These are phyloP conservation scores for Meghimatium bilineatum DNA, from an alignment of 2,888 invertebrate genomes.

Conservation along the genomic window DNA sequence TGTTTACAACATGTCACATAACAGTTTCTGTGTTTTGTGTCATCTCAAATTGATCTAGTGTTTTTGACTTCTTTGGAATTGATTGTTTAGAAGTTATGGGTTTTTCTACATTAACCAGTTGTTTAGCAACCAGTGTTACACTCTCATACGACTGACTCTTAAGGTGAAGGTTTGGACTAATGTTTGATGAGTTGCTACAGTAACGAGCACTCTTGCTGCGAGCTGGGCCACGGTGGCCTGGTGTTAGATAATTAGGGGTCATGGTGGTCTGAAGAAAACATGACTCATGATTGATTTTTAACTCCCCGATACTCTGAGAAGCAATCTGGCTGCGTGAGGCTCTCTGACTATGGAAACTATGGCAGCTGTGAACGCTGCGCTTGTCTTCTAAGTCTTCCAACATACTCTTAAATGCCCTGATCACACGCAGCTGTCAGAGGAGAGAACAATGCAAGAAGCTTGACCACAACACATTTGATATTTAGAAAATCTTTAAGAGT, in stretches of 20 bases:
- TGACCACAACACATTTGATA: neutral
- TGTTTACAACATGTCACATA: slow-evolving; percentile 53
- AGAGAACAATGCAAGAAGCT: slow-evolving; percentile 29
- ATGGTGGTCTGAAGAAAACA: slow-evolving; percentile 63
- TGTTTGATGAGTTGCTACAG: slow-evolving; percentile 30
- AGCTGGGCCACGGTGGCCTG: slow-evolving; percentile 49
- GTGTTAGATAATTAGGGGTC: slow-evolving; percentile 54
- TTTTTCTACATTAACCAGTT: slow-evolving; percentile 64
- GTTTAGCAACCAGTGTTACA: slow-evolving; percentile 70
- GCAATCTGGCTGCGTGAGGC: slow-evolving; percentile 86
- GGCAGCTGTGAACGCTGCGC: slow-evolving; percentile 85
- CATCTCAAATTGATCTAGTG: slow-evolving; percentile 61
- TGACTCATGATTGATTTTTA: slow-evolving; percentile 39
- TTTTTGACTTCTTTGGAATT: slow-evolving; percentile 61
- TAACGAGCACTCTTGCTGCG: slow-evolving; percentile 33
- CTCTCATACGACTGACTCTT: slow-evolving; percentile 76
- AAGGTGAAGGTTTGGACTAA: slow-evolving; percentile 58
- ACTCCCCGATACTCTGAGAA: slow-evolving; percentile 76
- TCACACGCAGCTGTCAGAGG: slow-evolving; percentile 79
- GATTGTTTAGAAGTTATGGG: slow-evolving; percentile 66
- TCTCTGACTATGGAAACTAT: slow-evolving; percentile 74
- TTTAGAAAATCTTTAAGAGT: neutral
- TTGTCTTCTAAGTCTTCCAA: slow-evolving; percentile 99
- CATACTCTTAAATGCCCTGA: slow-evolving; percentile 83
- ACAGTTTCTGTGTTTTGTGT: slow-evolving; percentile 64